Base-by-base conservation (phyloP, 2,797 vertebrate genomes). In the Sphenopsis melanotis region DNA sequence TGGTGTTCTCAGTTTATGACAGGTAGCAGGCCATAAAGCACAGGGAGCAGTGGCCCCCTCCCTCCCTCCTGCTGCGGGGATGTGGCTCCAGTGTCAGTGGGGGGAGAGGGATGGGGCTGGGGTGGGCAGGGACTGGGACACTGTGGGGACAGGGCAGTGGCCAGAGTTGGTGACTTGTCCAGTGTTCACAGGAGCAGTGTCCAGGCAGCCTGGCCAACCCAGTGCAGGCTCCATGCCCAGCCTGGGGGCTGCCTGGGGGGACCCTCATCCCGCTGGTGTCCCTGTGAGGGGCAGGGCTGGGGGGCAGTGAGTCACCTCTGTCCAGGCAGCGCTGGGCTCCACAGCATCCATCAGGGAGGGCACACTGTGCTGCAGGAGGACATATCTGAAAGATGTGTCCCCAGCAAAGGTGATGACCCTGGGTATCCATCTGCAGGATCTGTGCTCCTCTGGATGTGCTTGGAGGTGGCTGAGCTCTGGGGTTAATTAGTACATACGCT, bases 11-110 rank as follows among this genome's bases (percentile, higher is more conserved):
- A 68, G 92, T 92, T 96, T 97, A 96, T 94, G 96, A 94, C 70
- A 92, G 95, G 93, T 83, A 96, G 82, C 87, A 83, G 71, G 50
- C 81, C 71, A 96, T 97, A 96, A 96, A 96, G 80, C 92, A 92
- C 53, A 11, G 0, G 3, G 22, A 26, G 39, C 65, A 29, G 39
- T 0, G 0, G 56, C 84, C 56, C 36, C 72, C 53, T 37, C 36
- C 65, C 64, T 68, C 60, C 76, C 37, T 49, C 13, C 24, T 0
- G 0, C 66, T 2, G 30, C 3, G 34, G 42, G 87, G 93, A 83
- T 3, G 3, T 1, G 0, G 79, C 46, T 42, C 50, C 72, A 26
- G 3, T 42, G 74, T 47, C 89, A 52, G 71, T 0, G 0, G 11
- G 11, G 68, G 60, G 32, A 63, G 23, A 47, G 32, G 32, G 66